Evolutionary conservation across 2,113 vertebrate genomes (phyloP).

Genomic region (Bufo gargarizans): DNA sequence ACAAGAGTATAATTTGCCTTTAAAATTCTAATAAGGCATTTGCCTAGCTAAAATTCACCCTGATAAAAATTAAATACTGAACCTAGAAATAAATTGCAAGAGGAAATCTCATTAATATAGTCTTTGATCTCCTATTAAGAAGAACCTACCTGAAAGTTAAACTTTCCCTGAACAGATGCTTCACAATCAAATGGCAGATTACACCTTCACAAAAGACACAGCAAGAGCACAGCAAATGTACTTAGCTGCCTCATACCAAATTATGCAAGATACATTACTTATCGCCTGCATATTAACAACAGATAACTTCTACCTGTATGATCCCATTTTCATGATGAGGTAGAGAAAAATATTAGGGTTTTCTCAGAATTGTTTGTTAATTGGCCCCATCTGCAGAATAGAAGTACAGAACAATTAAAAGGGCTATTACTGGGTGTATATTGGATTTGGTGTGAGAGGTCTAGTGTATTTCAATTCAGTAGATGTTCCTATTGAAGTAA

Average conservation of each 20-base stretch:
- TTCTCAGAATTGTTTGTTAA: constrained; percentile 36
- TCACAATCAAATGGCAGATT: constrained; percentile 33
- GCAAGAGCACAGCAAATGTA: constrained; percentile 26
- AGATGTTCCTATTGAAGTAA: constrained; percentile 23
- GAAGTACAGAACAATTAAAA: constrained; percentile 23
- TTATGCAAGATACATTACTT: constrained; percentile 37
- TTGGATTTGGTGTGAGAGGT: constrained; percentile 39
- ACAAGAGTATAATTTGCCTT: not conserved
- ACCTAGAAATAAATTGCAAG: constrained; percentile 23
- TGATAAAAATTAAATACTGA: constrained; percentile 17
- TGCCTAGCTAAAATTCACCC: not conserved
- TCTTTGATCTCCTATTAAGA: constrained; percentile 39
- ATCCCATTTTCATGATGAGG: not conserved
- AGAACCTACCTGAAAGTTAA: constrained; percentile 34
- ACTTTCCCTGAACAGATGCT: constrained; percentile 48
- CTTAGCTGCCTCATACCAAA: constrained; percentile 21
- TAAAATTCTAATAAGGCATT: constrained; percentile 6
- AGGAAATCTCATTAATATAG: constrained; percentile 31
- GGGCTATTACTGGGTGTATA: constrained; percentile 38
- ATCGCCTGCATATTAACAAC: constrained; percentile 12
- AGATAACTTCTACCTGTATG: not conserved
- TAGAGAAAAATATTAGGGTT: constrained; percentile 28
- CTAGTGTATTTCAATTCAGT: constrained; percentile 34
- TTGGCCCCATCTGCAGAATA: constrained; percentile 39
- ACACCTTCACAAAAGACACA: constrained; percentile 44